phyloP scores from a whole-genome alignment of 2,888 invertebrate genomes.

The Parnassius orleans region DNA sequence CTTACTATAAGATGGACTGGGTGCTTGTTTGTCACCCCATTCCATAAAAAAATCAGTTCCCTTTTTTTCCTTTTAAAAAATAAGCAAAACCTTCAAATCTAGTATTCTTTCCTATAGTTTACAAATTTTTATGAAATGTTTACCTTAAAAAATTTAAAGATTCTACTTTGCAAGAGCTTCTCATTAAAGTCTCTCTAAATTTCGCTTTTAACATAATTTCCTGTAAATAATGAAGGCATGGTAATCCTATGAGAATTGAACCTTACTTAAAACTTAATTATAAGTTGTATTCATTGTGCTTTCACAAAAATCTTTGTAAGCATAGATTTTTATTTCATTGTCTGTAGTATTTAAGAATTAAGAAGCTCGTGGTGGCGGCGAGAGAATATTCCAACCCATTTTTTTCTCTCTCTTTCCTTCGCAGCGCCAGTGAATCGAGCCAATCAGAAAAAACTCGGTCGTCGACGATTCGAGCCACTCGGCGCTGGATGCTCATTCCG shows the following conservation, averaged over 20 bases:
- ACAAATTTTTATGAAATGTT: background rate
- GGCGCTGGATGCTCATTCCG: too few species aligned
- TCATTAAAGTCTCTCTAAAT: constrained; percentile 15
- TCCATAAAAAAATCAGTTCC: background rate
- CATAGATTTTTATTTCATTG: constrained; percentile 1
- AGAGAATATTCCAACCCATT: too few species aligned
- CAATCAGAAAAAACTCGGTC: too few species aligned
- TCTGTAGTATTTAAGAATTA: too few species aligned
- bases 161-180: constrained; percentile 9
- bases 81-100: too few species aligned
- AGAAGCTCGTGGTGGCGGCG: too few species aligned
- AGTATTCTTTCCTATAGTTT: too few species aligned
- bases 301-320: constrained; percentile 4
- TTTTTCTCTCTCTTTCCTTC: too few species aligned
- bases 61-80: background rate
- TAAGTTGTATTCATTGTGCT: constrained; percentile 18
- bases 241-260: constrained; percentile 22
- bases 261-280: constrained; percentile 24
- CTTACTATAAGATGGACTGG: too few species aligned
- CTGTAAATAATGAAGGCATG: constrained; percentile 27
- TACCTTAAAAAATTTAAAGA: background rate
- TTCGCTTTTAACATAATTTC: constrained; percentile 22
- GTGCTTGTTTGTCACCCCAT: too few species aligned
- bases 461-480: too few species aligned
- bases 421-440: too few species aligned